Evolutionary conservation across 2,113 vertebrate species (phyloP), one percentile per base, ranked within the genome.

Genomic region (Aphyosemion australe): DNA sequence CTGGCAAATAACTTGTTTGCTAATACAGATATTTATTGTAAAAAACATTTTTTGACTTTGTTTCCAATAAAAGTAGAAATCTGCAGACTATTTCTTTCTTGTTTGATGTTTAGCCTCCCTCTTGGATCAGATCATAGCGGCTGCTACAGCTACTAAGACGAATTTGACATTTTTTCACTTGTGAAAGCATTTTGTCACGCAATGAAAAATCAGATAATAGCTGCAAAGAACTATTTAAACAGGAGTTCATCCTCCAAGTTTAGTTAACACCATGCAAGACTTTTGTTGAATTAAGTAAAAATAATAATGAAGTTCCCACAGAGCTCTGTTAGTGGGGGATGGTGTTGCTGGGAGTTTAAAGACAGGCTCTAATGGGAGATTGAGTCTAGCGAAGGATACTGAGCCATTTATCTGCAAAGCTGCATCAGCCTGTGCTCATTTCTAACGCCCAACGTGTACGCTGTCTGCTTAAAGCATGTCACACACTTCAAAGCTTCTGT

Each of bases 141-240:
- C 65, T 79, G 54, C 84, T 67, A 66, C 76, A 59, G 76, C 71
- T 71, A 84, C 84, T 63, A 66, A 77, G 12, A 75, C 54, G 72
- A 74, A 90, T 85, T 69, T 73, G 68, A 76, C 73, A 85, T 85
- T 76, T 84, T 76, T 74, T 76, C 31, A 50, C 21, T 66, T 61
- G 50, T 55, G 21, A 77, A 61, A 52, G 49, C 5, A 13, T 12
- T 26, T 5, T 6, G 16, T 61, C 20, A 58, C 19, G 55, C 60
- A 53, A 64, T 7, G 19, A 16, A 56, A 48, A 48, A 45, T 12
- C 11, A 16, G 8, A 26, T 56, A 43, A 59, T 20, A 9, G 39
- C 34, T 57, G 34, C n/a, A 74, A 54, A 63, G 12, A 26, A 16
- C 3, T 39, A 18, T 37, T 8, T 12, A 65, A 51, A 20, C 50